Base-by-base conservation (phyloP, 2,888 invertebrate genomes). In the Drosophila crucigera region DNA sequence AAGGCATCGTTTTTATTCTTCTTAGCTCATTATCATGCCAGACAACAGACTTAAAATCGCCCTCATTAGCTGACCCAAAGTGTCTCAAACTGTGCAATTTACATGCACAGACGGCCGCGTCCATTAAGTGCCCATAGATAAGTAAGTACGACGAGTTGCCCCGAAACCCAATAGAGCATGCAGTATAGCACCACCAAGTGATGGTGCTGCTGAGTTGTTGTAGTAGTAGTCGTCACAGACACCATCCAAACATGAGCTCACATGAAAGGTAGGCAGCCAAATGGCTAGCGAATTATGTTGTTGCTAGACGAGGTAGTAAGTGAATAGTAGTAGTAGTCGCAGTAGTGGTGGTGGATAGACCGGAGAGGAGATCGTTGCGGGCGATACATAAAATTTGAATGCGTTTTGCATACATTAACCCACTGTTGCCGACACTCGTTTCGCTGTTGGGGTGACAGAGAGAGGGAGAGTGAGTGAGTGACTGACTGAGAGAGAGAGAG, bases 361-460 rank as follows among this genome's bases (percentile, higher is more conserved):
- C 25, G 43, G 60, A 69, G 68, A 47, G 72, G 52, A 92, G 93
- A 93, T 93, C 90, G 91, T 81, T 83, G 84, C 82, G 72, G 78
- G 82, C 85, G 92, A 92, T 92, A 92, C 92, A 92, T 92, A 91
- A 91, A 91, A 92, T 92, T 92, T 92, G 92, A 92, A 92, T 92
- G 84, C 88, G 84, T 90, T 93, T 93, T 92, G 91, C 93, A 93
- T 93, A 91, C 92, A 93, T 93, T 93, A 93, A 92, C 93, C 93
- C 92, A 93, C 91, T 92, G 91, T 84, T 75, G 81, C 77, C 81
- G 77, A 1, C 47, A 31, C 63, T 41, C 52, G 31, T n/a, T 59
- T 53, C 19, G 35, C n/a, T 22, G 43, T 30, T 53, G 16, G 47
- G 16, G 35, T 5, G 50, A n/a, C 62, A n/a, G 43, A 16, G 30